A percentile compares a stretch with the other conserved stretches of the same genome.
Evolutionary conservation across 2,888 invertebrate genomes (phyloP).

Genomic region (Spialia ferax): DNA sequence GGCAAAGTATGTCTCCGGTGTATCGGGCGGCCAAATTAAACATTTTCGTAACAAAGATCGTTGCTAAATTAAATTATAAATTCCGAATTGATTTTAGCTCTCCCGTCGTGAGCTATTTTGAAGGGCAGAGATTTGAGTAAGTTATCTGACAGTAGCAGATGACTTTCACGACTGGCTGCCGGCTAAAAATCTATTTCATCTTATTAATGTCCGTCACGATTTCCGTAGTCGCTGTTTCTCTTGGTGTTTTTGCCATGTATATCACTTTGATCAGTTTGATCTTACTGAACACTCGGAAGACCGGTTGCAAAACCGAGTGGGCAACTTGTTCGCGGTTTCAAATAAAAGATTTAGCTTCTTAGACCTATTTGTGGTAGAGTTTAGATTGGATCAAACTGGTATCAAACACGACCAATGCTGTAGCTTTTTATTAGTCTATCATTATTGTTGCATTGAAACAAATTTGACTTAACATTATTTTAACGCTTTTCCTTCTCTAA

Average conservation of each 20-base stretch:
- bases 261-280: slow-evolving; percentile 39
- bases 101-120: slow-evolving; percentile 64
- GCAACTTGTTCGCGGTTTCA: slow-evolving; percentile 35
- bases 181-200: slow-evolving; percentile 45
- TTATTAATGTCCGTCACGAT: slow-evolving; percentile 45
- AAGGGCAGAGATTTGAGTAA: slow-evolving; percentile 54
- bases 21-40: slow-evolving; percentile 63
- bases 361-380: slow-evolving; percentile 34
- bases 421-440: slow-evolving; percentile 26
- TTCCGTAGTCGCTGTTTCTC: slow-evolving; percentile 36
- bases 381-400: slow-evolving; percentile 36
- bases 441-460: slow-evolving; percentile 17
- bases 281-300: slow-evolving; percentile 36
- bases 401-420: slow-evolving; percentile 20
- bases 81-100: slow-evolving; percentile 70
- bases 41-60: slow-evolving; percentile 57
- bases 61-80: slow-evolving; percentile 74
- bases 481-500: background rate
- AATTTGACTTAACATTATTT: slow-evolving; percentile 29
- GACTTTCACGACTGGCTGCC: slow-evolving; percentile 47
- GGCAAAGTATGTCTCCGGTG: slow-evolving; percentile 52
- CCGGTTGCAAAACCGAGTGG: slow-evolving; percentile 38
- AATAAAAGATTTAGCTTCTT: slow-evolving; percentile 33
- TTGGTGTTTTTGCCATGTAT: slow-evolving; percentile 38
- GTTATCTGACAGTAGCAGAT: slow-evolving; percentile 50